phyloP scores from a whole-genome alignment of 2,888 invertebrate genomes.

The Polyploca ridens region DNA sequence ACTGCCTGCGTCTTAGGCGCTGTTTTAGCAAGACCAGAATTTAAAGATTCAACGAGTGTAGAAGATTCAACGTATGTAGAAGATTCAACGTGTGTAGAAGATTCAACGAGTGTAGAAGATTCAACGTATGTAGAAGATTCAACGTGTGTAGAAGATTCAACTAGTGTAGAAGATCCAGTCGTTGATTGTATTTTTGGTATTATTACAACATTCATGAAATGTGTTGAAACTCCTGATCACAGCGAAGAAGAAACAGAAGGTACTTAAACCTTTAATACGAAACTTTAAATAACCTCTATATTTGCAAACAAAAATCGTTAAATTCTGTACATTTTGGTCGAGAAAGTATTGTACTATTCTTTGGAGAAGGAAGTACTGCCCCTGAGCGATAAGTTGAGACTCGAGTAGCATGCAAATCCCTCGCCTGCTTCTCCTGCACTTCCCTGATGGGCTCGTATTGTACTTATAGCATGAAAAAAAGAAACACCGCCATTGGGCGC shows the following conservation, averaged over 20 bases:
- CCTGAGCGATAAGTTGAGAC: too few species aligned
- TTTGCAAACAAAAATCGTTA: too few species aligned
- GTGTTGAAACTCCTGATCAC: background rate
- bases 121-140: background rate
- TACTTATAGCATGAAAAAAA: too few species aligned
- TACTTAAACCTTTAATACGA: background rate
- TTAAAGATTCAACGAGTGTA: background rate
- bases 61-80: background rate
- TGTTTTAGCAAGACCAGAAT: background rate
- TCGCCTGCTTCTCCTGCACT: too few species aligned
- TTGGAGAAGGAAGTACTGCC: too few species aligned
- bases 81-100: background rate
- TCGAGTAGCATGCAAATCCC: too few species aligned
- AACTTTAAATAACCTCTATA: background rate
- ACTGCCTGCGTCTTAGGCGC: background rate
- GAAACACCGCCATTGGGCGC: too few species aligned
- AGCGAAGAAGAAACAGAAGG: background rate
- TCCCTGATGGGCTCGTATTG: too few species aligned
- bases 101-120: background rate
- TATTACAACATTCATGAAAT: too few species aligned
- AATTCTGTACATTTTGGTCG: too few species aligned
- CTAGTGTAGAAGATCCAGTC: background rate
- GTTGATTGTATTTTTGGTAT: too few species aligned
- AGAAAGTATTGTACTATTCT: too few species aligned
- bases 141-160: background rate